Evolutionary conservation across 2,797 vertebrate species (phyloP), one percentile per base, ranked within the genome.

Genomic region (Chrosomus eos): DNA sequence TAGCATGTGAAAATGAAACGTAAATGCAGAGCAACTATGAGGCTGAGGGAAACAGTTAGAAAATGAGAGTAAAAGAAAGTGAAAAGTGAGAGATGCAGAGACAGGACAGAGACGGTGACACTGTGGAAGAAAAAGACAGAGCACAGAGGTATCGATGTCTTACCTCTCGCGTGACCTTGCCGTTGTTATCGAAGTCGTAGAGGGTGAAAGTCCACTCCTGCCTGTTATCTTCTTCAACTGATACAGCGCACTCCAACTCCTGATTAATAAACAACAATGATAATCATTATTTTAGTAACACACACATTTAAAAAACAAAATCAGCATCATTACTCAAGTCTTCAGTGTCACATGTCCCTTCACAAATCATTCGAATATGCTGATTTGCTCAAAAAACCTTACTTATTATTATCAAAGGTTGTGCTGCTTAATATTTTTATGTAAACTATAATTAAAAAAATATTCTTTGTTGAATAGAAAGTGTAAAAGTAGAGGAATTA

Each of bases 181-280:
- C 98, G 2, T 96, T 99, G 95, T 99, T 99, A 95, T 99, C 98
- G 86, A 99, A 99, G 95, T 99, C 98, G 7, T 99, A 99, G 31
- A 99, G 95, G 23, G 98, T 99, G 93, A 99, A 99, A 73, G 98
- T 99, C 98, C 98, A 99, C 91, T 99, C 98, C 94, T 99, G 98
- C 86, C 98, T 95, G 94, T 98, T 99, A 90, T 99, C 97, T 90
- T 99, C 98, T 94, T 99, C 97, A 91, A 99, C 95, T 3, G 98
- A 99, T 89, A 99, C 97, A 6, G 99, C 98, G 88, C 98, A 99
- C 92, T 99, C 97, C 91, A 99, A 88, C 93, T 99, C 98, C 98
- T 99, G 93, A 86, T 85, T 43, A 90, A 93, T 94, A 91, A 89
- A 85, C 73, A 84, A 75, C 64, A 8, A 43, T 88, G 80, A 55